Evolutionary conservation across 1,140 invertebrate species (phyloP).

Genomic region (Drosophila insularis): DNA sequence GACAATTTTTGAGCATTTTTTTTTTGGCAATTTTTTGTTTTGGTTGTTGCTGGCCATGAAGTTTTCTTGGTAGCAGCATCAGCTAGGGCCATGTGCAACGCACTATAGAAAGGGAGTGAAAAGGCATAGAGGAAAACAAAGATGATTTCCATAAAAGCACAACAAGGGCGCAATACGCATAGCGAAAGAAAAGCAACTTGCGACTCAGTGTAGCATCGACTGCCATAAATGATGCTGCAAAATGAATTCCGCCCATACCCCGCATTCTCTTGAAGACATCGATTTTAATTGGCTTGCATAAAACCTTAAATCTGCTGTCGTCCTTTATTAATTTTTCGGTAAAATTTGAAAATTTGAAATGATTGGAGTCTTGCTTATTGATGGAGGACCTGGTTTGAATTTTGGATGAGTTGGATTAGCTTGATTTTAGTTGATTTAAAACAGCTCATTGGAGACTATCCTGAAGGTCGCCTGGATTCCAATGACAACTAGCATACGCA

Average conservation of each 20-base stretch:
- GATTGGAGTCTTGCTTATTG: background rate
- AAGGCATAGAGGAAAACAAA: background rate
- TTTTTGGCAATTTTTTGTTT: background rate
- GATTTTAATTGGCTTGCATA: background rate
- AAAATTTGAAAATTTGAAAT: background rate
- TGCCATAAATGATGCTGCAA: background rate
- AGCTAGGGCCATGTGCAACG: constrained; percentile 38
- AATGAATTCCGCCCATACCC: background rate
- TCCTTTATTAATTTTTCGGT: background rate
- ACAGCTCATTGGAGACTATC: constrained; percentile 19
- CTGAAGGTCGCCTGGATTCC: constrained; percentile 6
- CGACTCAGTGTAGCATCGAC: background rate
- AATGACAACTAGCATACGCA: background rate
- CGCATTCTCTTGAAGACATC: background rate
- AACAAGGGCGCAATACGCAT: constrained; percentile 36
- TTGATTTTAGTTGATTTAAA: constrained; percentile 9
- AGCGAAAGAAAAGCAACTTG: constrained; percentile 38
- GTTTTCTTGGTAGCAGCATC: constrained; percentile 27
- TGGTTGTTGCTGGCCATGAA: constrained; percentile 27
- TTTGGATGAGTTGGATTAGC: background rate
- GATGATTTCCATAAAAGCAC: constrained; percentile 71
- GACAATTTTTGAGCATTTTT: background rate
- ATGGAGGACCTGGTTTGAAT: background rate
- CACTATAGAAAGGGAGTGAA: background rate
- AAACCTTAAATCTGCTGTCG: background rate